Conservation (phyloP, 2,888 invertebrate genomes). For the Caprella mutica region DNA sequence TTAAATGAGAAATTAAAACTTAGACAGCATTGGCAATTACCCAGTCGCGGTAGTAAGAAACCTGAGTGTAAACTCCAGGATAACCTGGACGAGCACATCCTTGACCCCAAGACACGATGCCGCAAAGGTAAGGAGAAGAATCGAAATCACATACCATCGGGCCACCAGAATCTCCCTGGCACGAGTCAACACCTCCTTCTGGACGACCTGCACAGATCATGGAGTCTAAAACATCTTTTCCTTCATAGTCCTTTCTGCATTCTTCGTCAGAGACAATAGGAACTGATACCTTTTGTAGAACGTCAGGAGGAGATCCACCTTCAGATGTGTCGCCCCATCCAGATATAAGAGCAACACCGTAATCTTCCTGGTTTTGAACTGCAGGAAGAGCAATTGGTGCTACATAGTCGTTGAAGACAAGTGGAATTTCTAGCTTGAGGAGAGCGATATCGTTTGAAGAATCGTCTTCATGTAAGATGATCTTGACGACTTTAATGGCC, state of each 20-base stretch:
- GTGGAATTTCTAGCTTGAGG: constrained; percentile 47
- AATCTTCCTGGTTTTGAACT: constrained; percentile 11
- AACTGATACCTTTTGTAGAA: constrained; percentile 19
- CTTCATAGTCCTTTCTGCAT: constrained; percentile 16
- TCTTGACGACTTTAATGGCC: constrained; percentile 39
- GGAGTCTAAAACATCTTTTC: constrained; percentile 13
- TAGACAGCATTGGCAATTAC: constrained; percentile 17
- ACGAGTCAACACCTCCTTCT: constrained; percentile 21
- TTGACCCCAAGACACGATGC: constrained; percentile 27
- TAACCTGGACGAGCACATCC: constrained; percentile 21
- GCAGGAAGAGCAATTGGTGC: constrained; percentile 13
- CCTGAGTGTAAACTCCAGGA: constrained; percentile 33
- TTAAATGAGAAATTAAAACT: no score
- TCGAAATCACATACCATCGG: constrained; percentile 12
- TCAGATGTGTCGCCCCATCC: constrained; percentile 24
- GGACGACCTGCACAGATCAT: constrained; percentile 28
- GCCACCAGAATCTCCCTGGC: constrained; percentile 25
- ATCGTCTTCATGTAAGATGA: constrained; percentile 57
- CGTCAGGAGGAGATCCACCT: constrained; percentile 16
- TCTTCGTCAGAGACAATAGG: constrained; percentile 21
- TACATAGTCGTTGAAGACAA: constrained; percentile 24
- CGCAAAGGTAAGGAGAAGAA: constrained; percentile 13
- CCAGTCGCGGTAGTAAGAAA: constrained; percentile 35
- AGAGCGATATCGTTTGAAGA: constrained; percentile 67
- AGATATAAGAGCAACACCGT: constrained; percentile 17